phyloP scores from a whole-genome alignment of 1,140 invertebrate genomes.

The Hyposmocoma kahamanoa region DNA sequence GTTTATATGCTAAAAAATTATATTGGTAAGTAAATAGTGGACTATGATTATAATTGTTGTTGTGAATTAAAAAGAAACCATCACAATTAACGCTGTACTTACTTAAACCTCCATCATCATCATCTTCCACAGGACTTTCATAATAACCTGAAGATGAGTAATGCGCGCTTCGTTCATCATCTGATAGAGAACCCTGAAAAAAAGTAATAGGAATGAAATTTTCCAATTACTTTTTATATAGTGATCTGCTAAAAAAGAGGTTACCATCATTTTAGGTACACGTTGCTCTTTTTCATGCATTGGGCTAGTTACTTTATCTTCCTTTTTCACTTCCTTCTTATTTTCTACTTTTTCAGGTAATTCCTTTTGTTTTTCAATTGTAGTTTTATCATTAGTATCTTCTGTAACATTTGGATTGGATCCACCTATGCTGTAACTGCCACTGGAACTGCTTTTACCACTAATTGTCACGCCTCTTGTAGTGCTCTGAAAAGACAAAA shows the following conservation, averaged over 20 bases:
- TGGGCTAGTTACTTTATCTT: constrained; percentile 27
- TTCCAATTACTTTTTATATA: too few relatives aligned
- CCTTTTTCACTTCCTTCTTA: constrained; percentile 19
- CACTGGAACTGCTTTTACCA: constrained; percentile 79
- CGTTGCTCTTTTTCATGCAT: constrained; percentile 45
- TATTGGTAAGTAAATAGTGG: constrained; percentile 2
- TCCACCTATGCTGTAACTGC: constrained; percentile 78
- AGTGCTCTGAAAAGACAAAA: constrained; percentile 14
- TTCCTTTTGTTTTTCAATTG: constrained; percentile 40
- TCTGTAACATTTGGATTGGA: constrained; percentile 72
- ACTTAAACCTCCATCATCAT: constrained; percentile 72
- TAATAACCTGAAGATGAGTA: constrained; percentile 87
- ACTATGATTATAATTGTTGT: background rate
- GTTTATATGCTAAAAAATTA: constrained; percentile 60
- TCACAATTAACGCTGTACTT: too few relatives aligned
- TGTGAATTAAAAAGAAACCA: background rate
- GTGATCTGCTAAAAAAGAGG: constrained; percentile 2
- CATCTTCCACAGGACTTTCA: constrained; percentile 84
- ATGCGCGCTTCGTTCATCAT: constrained; percentile 80
- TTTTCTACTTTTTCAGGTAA: constrained; percentile 41
- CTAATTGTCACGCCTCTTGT: constrained; percentile 45
- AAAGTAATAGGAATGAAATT: too few relatives aligned
- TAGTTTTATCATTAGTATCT: constrained; percentile 39
- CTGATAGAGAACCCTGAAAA: constrained; percentile 74
- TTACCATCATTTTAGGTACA: constrained; percentile 56